A percentile compares a stretch with the other conserved stretches of the same genome.
phyloP scores from a whole-genome alignment of 1,140 invertebrate genomes.

The Sycophaga agraensis region DNA sequence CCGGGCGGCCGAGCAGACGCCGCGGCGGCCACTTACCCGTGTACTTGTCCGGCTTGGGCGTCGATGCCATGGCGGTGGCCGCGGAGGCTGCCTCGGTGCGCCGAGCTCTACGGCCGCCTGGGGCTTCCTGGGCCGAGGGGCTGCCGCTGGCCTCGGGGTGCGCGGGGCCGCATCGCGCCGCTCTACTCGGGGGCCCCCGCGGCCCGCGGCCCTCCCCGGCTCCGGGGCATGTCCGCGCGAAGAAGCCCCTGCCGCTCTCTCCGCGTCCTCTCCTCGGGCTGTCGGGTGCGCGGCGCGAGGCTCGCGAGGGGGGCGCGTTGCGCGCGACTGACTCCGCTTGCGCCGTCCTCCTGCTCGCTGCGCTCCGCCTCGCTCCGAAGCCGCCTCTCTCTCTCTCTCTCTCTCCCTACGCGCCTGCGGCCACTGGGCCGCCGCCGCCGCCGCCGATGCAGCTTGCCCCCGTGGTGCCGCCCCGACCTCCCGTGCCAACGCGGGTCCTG shows the following conservation, averaged over 20 bases:
- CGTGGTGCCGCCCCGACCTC: neutral
- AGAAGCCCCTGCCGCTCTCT: neutral
- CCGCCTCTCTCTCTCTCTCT: no score
- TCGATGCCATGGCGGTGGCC: slow-evolving; percentile 54
- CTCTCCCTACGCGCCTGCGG: neutral
- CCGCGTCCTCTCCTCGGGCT: neutral
- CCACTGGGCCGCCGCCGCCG: neutral
- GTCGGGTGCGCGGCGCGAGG: no score
- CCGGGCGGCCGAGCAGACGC: neutral
- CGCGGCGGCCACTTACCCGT: slow-evolving; percentile 43
- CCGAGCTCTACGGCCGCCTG: no score
- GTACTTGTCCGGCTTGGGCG: slow-evolving; percentile 54
- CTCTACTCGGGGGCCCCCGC: no score
- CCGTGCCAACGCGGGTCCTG: neutral
- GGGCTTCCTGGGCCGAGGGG: slow-evolving; percentile 31
- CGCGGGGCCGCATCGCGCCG: slow-evolving; percentile 18
- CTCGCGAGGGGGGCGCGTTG: neutral
- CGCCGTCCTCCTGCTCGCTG: neutral
- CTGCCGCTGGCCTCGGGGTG: slow-evolving; percentile 19
- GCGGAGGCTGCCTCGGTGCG: slow-evolving; percentile 18
- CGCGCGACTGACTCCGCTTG: neutral
- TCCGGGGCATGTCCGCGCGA: no score
- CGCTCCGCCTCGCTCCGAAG: neutral
- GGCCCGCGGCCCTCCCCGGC: no score
- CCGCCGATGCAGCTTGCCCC: neutral